Base-by-base conservation (phyloP, 1,140 invertebrate species). In the Plodia interpunctella region DNA sequence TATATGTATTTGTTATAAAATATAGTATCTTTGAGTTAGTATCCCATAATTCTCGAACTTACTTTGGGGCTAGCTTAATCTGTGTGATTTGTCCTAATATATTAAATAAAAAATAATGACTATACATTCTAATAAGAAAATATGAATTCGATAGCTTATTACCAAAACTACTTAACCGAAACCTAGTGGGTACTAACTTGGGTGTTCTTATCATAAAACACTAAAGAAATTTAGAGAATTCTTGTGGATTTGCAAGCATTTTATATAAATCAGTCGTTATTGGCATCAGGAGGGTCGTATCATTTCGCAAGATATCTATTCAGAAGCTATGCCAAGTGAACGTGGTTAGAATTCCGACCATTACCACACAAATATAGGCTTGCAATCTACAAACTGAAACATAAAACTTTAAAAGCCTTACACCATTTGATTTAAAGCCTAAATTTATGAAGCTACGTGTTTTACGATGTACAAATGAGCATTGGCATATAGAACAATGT, bases 211-310 rank as follows among this genome's bases (percentile, higher is more conserved):
- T 58, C 49, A 58, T 35, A 51, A 55, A 55, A 55, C 44, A 20
- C 52, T 55, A 20, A 15, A 20, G 21, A 35, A 61, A 61, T 62
- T 55, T 57, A 49, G 51, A 55, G 55, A 57, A 50, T 53, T 53
- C 44, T 59, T 57, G 49, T 55, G 65, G 72, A 72, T 76, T 72
- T 74, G 56, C 66, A 57, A 70, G 70, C 66, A 69, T 80, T 78
- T 82, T 78, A 72, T 79, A 83, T 82, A 86, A 86, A 86, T 83
- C 80, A 80, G 60, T 70, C 74, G 76, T 83, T 86, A 86, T 86
- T 86, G 77, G 79, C 75, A 84, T 70, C 83, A 74, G 63, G 81
- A 84, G 83, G 69, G 73, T 71, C 74, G 75, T 84, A 83, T 84
- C 80, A 83, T 83, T 81, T 80, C 76, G 66, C 70, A 63, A 76